Evolutionary conservation across 2,888 invertebrate genomes (phyloP).

Genomic region (Myopa tessellatipennis): DNA sequence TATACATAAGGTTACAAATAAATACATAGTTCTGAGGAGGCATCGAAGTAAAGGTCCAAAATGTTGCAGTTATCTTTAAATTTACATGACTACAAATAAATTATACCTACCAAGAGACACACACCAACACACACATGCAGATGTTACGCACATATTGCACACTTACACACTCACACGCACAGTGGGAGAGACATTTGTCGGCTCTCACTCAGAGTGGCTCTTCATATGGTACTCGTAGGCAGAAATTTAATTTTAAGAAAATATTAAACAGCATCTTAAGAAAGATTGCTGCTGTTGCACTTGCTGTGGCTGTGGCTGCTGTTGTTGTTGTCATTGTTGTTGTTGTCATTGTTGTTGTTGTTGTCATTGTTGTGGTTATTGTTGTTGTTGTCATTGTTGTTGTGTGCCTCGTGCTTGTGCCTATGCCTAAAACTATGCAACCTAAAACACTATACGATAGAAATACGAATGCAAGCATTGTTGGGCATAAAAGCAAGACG

Average conservation of each 20-base stretch:
- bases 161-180: neutral
- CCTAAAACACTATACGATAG: neutral
- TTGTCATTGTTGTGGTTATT: neutral
- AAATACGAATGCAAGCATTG: neutral
- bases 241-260: constrained; percentile 34
- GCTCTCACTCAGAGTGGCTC: neutral
- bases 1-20: neutral
- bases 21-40: constrained; percentile 1
- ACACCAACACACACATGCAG: neutral
- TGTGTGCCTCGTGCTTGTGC: neutral
- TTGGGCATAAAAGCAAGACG: neutral
- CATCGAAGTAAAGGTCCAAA: neutral
- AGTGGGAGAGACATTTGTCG: neutral
- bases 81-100: constrained; percentile 21
- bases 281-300: constrained; percentile 13
- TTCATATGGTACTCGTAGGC: neutral
- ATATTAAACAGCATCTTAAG: constrained; percentile 38
- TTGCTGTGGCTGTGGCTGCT: neutral
- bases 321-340: neutral
- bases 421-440: constrained; percentile 33
- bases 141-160: neutral
- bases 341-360: neutral
- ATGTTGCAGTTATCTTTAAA: constrained; percentile 32
- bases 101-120: neutral
- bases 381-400: neutral